Evolutionary conservation across 2,888 invertebrate genomes (phyloP).

Genomic region (Cepaea hortensis): DNA sequence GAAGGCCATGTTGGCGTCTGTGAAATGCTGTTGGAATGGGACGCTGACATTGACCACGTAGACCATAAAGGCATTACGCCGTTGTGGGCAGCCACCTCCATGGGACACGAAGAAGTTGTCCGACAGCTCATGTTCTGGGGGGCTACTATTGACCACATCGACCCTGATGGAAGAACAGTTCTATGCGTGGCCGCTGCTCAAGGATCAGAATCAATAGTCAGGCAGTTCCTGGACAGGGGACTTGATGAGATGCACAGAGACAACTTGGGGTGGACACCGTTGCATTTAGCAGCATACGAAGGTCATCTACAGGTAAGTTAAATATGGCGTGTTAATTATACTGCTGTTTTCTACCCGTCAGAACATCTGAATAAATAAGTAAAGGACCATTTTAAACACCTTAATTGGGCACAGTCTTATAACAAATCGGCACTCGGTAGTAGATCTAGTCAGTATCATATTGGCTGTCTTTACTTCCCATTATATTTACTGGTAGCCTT

Average conservation of each 20-base stretch:
- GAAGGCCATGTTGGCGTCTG: constrained; percentile 80
- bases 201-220: constrained; percentile 86
- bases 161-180: constrained; percentile 92
- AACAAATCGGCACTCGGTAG: too few species aligned
- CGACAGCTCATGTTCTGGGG: constrained; percentile 94
- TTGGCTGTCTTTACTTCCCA: too few species aligned
- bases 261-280: constrained; percentile 96
- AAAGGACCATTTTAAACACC: too few species aligned
- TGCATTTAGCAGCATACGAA: constrained; percentile 97
- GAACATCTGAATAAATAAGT: too few species aligned
- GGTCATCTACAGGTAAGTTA: constrained; percentile 87
- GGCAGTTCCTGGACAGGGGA: constrained; percentile 85
- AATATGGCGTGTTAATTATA: too few species aligned
- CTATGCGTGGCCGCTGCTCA: constrained; percentile 77
- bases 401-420: too few species aligned
- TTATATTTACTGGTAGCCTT: too few species aligned
- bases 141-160: constrained; percentile 95
- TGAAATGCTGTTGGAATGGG: constrained; percentile 91
- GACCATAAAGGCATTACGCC: constrained; percentile 79
- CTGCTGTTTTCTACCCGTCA: too few species aligned
- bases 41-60: constrained; percentile 92
- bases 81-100: constrained; percentile 84
- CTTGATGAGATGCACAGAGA: constrained; percentile 84
- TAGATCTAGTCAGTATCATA: too few species aligned
- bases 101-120: constrained; percentile 91